Evolutionary conservation across 2,113 vertebrate genomes (phyloP), one percentile per base, ranked within the genome.

Genomic region (Girardinichthys multiradiatus): DNA sequence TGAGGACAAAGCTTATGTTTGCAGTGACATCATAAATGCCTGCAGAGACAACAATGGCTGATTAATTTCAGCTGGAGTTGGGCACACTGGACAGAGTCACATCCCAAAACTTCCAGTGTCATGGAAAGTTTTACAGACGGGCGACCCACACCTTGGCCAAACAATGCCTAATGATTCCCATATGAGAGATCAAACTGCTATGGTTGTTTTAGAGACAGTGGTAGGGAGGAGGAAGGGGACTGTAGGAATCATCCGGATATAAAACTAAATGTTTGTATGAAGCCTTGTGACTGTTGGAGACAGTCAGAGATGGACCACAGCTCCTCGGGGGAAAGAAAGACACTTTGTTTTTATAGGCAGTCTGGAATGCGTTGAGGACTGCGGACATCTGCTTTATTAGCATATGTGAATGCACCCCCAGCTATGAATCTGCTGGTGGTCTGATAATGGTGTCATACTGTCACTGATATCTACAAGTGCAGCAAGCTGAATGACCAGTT

Each of bases 351-450:
- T 94, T 90, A 91, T 89, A 91, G 86, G 87, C 70, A 80, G 85
- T 76, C 87, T 91, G 92, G 94, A 95, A 94, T 93, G 94, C 88
- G 85, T 90, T 60, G 82, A 86, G 85, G 74, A 88, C 87, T 82
- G 87, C 68, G 87, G 92, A 94, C 94, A 93, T 94, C 92, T 94
- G 91, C 90, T 91, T 89, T 88, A 93, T 95, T 94, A 93, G 91
- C 93, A 93, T 94, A 90, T 79, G 84, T 82, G 90, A 89, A 82
- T 87, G 84, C 69, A 74, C 90, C 89, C 86, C 90, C 88, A 82
- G 76, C 91, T 81, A 84, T 90, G 85, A 81, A 90, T 89, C 90
- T 85, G 86, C 90, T 90, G 93, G 92, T 91, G 92, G 92, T 90
- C 93, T 92, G 90, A 92, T 92, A 88, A 83, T 64, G 24, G 77